Evolutionary conservation across 2,888 invertebrate species (phyloP), one percentile per base, ranked within the genome.

Genomic region (Fragum fragum): DNA sequence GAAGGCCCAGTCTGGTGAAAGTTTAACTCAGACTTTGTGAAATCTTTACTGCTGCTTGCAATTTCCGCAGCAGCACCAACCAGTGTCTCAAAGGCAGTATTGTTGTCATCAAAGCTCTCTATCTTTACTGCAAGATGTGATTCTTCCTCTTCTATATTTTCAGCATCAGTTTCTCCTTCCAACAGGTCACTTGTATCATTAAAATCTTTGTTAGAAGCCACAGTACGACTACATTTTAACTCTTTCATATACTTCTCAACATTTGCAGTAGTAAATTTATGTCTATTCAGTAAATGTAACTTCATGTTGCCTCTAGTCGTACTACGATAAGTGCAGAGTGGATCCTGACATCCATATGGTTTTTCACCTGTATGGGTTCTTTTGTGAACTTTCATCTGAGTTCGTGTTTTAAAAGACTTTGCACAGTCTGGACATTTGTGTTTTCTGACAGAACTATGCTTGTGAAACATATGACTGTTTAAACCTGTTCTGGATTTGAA

Each of bases 271-370:
- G 77, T 73, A 42, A 80, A 81, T 42, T 90, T 90, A 71, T 91
- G 91, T 39, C 80, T 87, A 74, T 89, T 89, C 16, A 79, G 80
- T 9, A 92, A 83, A 77, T 92, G 92, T 6, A 90, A 84, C 47
- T 89, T 86, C 90, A 92, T 90, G 81, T 92, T 91, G 1, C 92
- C 91, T 1, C 90, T 85, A 7, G 92, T 92, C 9, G 91, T 91
- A 47, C 91, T 91, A 36, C 88, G 81, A 77, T 92, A 91, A 0
- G 73, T 72, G 81, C 92, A 92, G 36, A 70, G 61, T 3, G 55
- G 21, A n/a, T 86, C 81, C 0, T 88, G 86, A 83, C 92, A 92
- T n/a, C 72, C 70, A 74, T 90, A 92, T 0, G 92, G 92, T 21
- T 90, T 89, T 68, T 90, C 90, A 7, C 91, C 91, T n/a, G 89